Conservation (phyloP, 2,113 vertebrate genomes). For the Oceanodroma tethys region DNA sequence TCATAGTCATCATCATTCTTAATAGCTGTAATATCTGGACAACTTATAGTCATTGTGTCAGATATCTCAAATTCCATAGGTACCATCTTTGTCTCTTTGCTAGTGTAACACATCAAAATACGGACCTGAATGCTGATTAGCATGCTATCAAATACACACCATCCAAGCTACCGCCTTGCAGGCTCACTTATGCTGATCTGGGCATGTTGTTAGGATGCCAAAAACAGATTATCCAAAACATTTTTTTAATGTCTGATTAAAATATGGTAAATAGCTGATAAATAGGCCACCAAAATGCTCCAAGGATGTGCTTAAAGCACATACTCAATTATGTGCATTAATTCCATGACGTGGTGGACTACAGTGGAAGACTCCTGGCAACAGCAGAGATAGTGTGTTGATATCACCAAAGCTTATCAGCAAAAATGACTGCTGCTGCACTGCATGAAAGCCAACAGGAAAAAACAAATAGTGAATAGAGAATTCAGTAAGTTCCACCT, state of each 20-base stretch:
- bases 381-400: not conserved
- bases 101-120: not conserved
- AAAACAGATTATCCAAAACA: not conserved
- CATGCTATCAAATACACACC: not conserved
- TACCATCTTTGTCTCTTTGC: not conserved
- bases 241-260: not conserved
- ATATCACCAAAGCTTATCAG: not conserved
- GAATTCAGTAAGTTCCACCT: not conserved
- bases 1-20: not conserved
- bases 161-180: not conserved
- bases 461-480: not conserved
- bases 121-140: not conserved
- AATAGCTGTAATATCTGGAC: not conserved
- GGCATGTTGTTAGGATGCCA: not conserved
- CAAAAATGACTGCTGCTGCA: not conserved
- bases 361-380: not conserved
- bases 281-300: not conserved
- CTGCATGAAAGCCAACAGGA: not conserved
- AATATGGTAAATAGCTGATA: not conserved
- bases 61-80: not conserved
- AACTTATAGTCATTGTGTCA: not conserved
- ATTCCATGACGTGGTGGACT: not conserved
- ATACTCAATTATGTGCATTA: not conserved
- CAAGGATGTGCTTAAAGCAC: not conserved
- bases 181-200: not conserved